Evolutionary conservation across 92 coral and sea anemone species (phyloP), one percentile per base, ranked within the genome.

Genomic region (Siderastrea radians): DNA sequence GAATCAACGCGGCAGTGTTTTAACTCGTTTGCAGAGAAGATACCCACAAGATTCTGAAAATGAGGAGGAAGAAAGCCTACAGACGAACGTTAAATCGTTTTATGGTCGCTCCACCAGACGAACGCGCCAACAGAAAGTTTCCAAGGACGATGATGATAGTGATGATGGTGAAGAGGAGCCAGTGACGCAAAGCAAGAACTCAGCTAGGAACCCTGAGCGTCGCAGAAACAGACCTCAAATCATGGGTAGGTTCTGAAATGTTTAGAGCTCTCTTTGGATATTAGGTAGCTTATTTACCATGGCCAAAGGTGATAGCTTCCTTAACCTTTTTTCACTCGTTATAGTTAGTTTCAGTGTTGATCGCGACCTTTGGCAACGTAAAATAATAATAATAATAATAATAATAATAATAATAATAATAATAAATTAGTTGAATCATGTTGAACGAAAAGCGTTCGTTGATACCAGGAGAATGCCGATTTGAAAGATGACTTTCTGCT

Each of bases 31-130:
- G 26, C 49, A 70, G 52, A 70, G 68, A 48, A 69, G 59, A 5
- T 16, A 48, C 47, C 67, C 2, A 16, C 86, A 55, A 15, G 77
- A 16, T 54, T 68, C 77, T 44, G 64, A 68, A 2, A 52, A 55
- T 57, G 68, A 54, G 12, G 17, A 3, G 19, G 80, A 79, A 13
- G 84, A 72, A 38, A 49, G 0, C 3, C 49, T n/a, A 16, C 44
- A 60, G 26, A 8, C 80, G 5, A 84, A 73, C 49, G 74, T 15
- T 6, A 74, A 84, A 73, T 84, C 87, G 63, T 84, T 84, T 84
- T 84, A 84, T 52, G 80, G 87, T n/a, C 77, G 77, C 50, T 6
- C 68, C 53, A 74, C 49, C 53, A 65, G 88, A 43, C 66, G 86
- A 45, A 68, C 69, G 43, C 69, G 55, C 26, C 63, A 76, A 57